Evolutionary conservation across 1,140 invertebrate genomes (phyloP), one percentile per base, ranked within the genome.

Genomic region (Drosophila nannoptera): DNA sequence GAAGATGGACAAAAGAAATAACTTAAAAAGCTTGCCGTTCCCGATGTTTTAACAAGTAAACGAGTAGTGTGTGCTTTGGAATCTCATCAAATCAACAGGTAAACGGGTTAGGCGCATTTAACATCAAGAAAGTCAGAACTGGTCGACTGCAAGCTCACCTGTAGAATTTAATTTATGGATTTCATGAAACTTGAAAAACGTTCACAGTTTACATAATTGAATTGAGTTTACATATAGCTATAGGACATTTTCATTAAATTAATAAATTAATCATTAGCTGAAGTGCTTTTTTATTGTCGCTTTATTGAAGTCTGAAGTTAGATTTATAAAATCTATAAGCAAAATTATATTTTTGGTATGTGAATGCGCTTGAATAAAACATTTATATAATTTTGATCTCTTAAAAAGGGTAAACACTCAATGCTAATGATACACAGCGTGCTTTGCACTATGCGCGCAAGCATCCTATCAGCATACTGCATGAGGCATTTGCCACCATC

Each of bases 51-150:
- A 12, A 53, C 48, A 55, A 35, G 60, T 64, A 49, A 60, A 64
- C 52, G 66, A 60, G 73, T 68, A 76, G 46, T 35, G 65, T 67
- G 38, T 73, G 31, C 46, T 58, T 38, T 42, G 48, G 59, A 58
- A 62, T 50, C 67, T 52, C 62, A 46, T 33, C 45, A 72, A 65
- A 45, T 42, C 52, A 62, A 46, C 63, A 78, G 65, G 66, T 62
- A 84, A 84, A 84, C 81, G 81, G 81, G 81, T 84, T 83, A 78
- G 66, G 52, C 43, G 55, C 60, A 31, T 31, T 58, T 40, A 32
- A 63, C 12, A 73, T 49, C 45, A 61, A 12, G 36, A 16, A 7
- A 5, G 16, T 7, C 36, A 53, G 12, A 16, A 22, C 1, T 53
- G 49, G 12, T n/a, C 42, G 63, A 69, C 60, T 48, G 43, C 7